A percentile compares a stretch with the other conserved stretches of the same genome.
phyloP scores from a whole-genome alignment of 2,888 invertebrate species.

The Muscina levida region DNA sequence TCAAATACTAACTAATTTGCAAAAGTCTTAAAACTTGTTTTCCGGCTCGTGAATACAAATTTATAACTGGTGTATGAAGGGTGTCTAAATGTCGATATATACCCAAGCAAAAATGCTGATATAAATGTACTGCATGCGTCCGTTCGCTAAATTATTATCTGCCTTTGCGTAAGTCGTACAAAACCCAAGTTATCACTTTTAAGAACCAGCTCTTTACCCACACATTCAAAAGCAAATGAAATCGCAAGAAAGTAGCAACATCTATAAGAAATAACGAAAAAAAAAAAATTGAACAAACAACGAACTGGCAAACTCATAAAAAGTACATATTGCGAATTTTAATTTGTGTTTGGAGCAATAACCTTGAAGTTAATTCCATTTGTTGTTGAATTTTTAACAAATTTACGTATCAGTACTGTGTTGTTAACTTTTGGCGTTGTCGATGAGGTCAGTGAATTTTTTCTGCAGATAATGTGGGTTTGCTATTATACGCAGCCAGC shows the following conservation, averaged over 20 bases:
- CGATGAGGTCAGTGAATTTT: slow-evolving; percentile 28
- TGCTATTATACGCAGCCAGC: not conserved
- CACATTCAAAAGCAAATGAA: not conserved
- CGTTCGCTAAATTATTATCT: too few relatives aligned
- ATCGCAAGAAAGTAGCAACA: not conserved
- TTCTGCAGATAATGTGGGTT: slow-evolving; percentile 32
- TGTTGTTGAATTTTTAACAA: slow-evolving; percentile 7
- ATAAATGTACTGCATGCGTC: too few relatives aligned
- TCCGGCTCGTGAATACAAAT: too few relatives aligned
- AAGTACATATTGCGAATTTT: slow-evolving; percentile 23
- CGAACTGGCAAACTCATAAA: not conserved
- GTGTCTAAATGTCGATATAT: too few relatives aligned
- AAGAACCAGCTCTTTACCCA: too few relatives aligned
- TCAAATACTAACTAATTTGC: too few relatives aligned
- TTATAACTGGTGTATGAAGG: too few relatives aligned
- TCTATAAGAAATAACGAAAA: not conserved
- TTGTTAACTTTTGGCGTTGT: not conserved
- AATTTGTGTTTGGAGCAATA: slow-evolving; percentile 34
- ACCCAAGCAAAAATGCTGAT: too few relatives aligned
- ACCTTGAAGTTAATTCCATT: slow-evolving; percentile 27
- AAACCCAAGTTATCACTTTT: too few relatives aligned
- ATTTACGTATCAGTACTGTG: slow-evolving; percentile 20
- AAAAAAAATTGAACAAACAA: not conserved
- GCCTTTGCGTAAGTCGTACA: too few relatives aligned
- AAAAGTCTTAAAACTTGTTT: too few relatives aligned